Conservation (phyloP, 2,113 vertebrate species). For the Macheiramphus alcinus region DNA sequence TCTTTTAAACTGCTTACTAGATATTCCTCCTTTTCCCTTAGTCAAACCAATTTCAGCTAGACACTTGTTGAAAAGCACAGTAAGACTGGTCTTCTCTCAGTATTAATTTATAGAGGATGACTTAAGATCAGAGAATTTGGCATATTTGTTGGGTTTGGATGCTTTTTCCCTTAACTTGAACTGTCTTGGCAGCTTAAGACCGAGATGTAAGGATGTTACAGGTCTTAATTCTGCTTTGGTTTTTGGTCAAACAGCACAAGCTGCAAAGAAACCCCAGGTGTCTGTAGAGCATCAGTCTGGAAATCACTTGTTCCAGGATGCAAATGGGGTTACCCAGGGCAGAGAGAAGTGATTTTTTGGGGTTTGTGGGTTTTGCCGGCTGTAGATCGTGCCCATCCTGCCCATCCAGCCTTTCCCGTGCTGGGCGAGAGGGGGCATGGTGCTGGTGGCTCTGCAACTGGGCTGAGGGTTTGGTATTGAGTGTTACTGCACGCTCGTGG, state of each 20-base stretch:
- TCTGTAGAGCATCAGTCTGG: background rate
- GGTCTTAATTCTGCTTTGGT: background rate
- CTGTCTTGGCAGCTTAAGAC: background rate
- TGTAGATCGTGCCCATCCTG: accelerated
- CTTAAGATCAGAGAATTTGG: background rate
- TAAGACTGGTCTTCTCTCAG: background rate
- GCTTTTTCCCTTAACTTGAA: background rate
- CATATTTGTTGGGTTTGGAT: background rate
- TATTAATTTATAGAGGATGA: background rate
- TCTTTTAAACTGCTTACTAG: background rate
- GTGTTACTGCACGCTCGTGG: accelerated
- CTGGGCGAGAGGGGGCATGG: background rate
- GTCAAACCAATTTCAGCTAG: background rate
- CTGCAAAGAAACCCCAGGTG: background rate
- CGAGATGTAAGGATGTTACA: no score
- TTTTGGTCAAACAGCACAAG: background rate
- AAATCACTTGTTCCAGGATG: background rate
- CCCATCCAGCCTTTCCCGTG: background rate
- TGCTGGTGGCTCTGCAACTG: background rate
- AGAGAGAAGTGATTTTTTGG: background rate
- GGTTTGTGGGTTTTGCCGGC: background rate
- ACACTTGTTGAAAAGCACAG: background rate
- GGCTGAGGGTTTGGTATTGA: background rate
- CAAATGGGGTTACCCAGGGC: background rate
- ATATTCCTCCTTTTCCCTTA: background rate